Evolutionary conservation across 2,113 vertebrate genomes (phyloP).

Genomic region (Halcyon senegalensis): DNA sequence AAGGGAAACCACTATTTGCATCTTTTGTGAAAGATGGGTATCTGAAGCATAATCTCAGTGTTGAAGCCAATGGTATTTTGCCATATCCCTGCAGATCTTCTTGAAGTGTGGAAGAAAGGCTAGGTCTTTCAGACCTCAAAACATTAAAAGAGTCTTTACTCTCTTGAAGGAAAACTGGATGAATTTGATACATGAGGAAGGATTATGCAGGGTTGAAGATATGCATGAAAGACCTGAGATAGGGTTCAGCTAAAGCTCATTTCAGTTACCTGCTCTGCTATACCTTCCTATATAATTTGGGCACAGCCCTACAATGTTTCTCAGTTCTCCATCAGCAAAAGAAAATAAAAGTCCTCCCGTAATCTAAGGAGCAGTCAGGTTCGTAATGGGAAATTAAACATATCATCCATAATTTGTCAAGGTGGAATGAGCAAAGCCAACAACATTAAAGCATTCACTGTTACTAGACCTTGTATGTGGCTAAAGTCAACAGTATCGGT

Average conservation of each 20-base stretch:
- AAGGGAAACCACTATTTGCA: background rate
- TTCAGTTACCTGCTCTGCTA: slow-evolving; percentile 27
- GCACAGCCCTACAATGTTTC: slow-evolving; percentile 37
- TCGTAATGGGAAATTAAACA: slow-evolving; percentile 67
- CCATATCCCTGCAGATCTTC: background rate
- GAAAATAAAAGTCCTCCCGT: slow-evolving; percentile 29
- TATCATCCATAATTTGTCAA: slow-evolving; percentile 69
- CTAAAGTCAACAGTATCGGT: slow-evolving; percentile 52
- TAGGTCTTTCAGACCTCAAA: background rate
- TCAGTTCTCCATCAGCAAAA: slow-evolving; percentile 62
- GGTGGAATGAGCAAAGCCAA: slow-evolving; percentile 64
- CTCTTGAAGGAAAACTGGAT: background rate
- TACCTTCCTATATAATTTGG: slow-evolving; percentile 7
- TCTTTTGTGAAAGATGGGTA: background rate
- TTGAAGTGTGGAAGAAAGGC: background rate
- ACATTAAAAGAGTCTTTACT: background rate
- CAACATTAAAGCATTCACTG: slow-evolving; percentile 47
- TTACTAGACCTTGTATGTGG: slow-evolving; percentile 29
- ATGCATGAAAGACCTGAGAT: background rate
- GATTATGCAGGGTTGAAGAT: background rate
- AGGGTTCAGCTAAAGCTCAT: background rate
- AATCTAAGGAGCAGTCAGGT: slow-evolving; percentile 50
- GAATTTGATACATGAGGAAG: background rate
- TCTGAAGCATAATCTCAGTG: background rate
- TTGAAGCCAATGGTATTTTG: background rate